phyloP scores from a whole-genome alignment of 2,113 vertebrate species.

The Trichechus manatus region DNA sequence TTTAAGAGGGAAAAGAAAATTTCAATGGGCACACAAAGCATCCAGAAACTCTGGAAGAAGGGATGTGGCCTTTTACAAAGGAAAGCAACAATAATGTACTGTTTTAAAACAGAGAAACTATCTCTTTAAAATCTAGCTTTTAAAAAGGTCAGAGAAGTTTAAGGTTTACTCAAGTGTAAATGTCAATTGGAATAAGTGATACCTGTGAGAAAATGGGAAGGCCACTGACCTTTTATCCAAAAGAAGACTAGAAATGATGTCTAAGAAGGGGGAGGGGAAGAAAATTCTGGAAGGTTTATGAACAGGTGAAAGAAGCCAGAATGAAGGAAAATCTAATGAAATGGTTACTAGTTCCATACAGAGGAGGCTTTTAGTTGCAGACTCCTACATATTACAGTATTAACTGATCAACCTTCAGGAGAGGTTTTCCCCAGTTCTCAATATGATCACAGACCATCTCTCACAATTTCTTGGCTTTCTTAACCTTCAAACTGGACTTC shows the following conservation, averaged over 20 bases:
- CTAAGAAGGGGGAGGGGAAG: conserved; percentile 18
- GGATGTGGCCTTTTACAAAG: conserved; percentile 73
- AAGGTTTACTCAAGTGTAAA: conserved; percentile 85
- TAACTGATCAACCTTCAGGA: neutral
- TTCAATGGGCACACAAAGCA: conserved; percentile 62
- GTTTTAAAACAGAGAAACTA: conserved; percentile 74
- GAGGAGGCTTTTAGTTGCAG: conserved; percentile 10
- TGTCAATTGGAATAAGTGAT: conserved; percentile 79
- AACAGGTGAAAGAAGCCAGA: conserved; percentile 26
- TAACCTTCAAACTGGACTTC: neutral
- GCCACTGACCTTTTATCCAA: conserved; percentile 84
- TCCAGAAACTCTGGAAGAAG: conserved; percentile 58
- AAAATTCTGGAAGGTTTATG: conserved; percentile 37
- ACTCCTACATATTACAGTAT: neutral
- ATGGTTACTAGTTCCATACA: neutral
- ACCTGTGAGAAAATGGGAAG: conserved; percentile 69
- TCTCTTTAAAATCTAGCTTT: conserved; percentile 77
- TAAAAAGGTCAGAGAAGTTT: conserved; percentile 84
- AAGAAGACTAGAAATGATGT: conserved; percentile 66
- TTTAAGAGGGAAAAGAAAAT: conserved; percentile 65
- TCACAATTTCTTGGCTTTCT: neutral
- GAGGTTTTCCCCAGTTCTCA: neutral
- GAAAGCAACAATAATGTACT: conserved; percentile 69
- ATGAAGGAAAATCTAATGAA: conserved; percentile 59
- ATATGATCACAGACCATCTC: neutral